Conservation (phyloP, 2,797 vertebrate species). For the Syngnathus acus region DNA sequence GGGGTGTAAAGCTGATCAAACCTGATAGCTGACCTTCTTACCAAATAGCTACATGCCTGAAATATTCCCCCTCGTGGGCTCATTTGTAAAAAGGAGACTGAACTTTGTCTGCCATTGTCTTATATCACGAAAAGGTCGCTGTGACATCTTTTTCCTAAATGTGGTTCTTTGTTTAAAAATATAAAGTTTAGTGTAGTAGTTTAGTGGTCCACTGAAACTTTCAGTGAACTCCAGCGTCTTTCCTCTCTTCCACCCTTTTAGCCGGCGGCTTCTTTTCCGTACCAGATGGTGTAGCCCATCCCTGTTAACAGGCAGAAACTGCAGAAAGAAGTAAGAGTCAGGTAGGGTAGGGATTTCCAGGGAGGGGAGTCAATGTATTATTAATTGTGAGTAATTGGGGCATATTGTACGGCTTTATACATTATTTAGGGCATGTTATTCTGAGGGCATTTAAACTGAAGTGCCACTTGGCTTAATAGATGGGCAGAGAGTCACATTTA, state of each 20-base stretch:
- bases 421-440: slow-evolving; percentile 61
- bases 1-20: slow-evolving; percentile 41
- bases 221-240: slow-evolving; percentile 22
- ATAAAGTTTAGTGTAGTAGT: slow-evolving; percentile 24
- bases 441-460: slow-evolving; percentile 53
- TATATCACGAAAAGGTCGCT: slow-evolving; percentile 46
- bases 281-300: slow-evolving; percentile 45
- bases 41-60: slow-evolving; percentile 40
- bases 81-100: slow-evolving; percentile 32
- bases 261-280: slow-evolving; percentile 14
- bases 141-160: slow-evolving; percentile 10
- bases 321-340: slow-evolving; percentile 34
- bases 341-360: slow-evolving; percentile 35
- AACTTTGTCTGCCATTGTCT: slow-evolving; percentile 26
- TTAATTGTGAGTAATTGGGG: slow-evolving; percentile 64
- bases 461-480: slow-evolving; percentile 54
- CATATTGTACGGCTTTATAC: slow-evolving; percentile 53
- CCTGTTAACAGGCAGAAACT: slow-evolving; percentile 41
- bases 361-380: slow-evolving; percentile 53
- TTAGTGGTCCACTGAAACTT: slow-evolving; percentile 20
- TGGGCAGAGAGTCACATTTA: slow-evolving; percentile 43
- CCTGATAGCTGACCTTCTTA: slow-evolving; percentile 57
- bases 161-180: neutral
- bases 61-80: slow-evolving; percentile 30
- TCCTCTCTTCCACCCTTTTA: neutral